Percentiles rank a stretch among this genome's conserved stretches.
phyloP scores from a whole-genome alignment of 53 echinoderm and acorn worm genomes.

The Patiria pectinifera region DNA sequence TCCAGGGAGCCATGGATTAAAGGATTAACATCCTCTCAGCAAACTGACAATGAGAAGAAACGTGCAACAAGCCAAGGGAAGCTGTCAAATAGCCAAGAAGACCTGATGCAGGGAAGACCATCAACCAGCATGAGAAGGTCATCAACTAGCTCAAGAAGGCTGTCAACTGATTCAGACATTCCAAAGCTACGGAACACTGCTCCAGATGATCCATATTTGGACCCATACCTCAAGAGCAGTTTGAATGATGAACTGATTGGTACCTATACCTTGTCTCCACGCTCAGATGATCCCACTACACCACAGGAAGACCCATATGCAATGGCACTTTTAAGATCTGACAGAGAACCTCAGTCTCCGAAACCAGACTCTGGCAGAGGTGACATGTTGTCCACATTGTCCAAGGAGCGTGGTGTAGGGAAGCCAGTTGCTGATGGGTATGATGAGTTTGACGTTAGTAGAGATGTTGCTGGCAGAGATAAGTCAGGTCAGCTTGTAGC shows the following conservation, averaged over 20 bases:
- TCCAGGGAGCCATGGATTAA: conserved; percentile 5
- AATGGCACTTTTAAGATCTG: neutral
- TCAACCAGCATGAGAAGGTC: neutral
- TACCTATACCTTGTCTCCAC: neutral
- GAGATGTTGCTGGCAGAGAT: neutral
- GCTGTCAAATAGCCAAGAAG: neutral
- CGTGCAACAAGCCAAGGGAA: neutral
- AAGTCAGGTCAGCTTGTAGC: conserved; percentile 45
- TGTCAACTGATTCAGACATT: conserved; percentile 13
- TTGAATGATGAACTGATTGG: neutral
- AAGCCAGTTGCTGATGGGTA: conserved; percentile 67
- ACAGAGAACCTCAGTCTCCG: neutral
- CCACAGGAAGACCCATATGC: conserved; percentile 17
- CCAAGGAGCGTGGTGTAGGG: conserved; percentile 64
- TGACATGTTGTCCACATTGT: conserved; percentile 56
- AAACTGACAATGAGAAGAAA: neutral
- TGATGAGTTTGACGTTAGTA: conserved; percentile 70
- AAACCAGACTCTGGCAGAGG: neutral
- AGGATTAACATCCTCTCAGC: neutral
- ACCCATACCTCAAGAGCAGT: conserved; percentile 27
- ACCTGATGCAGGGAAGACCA: neutral
- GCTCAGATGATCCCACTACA: neutral
- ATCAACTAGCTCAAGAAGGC: conserved; percentile 29
- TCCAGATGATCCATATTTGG: conserved; percentile 41
- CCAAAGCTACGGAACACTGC: neutral